Evolutionary conservation across 2,113 vertebrate genomes (phyloP).

Genomic region (Pseudois nayaur): DNA sequence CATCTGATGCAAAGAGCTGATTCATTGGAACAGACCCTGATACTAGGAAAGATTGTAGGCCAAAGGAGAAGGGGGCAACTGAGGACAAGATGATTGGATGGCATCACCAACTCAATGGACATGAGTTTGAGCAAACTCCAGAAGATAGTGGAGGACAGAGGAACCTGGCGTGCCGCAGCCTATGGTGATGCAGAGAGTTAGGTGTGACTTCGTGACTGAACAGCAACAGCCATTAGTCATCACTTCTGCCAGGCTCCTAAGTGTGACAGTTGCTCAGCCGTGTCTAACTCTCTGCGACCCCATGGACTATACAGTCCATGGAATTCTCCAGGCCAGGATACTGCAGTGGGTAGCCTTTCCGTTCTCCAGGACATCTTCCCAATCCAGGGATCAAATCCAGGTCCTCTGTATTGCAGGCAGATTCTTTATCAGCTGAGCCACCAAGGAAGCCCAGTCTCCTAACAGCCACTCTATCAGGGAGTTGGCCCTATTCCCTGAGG

Average conservation of each 20-base stretch:
- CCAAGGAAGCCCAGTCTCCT: background rate
- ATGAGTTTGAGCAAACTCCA: background rate
- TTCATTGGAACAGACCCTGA: background rate
- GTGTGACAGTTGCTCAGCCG: background rate
- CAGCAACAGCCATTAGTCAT: background rate
- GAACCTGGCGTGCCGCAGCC: accelerated
- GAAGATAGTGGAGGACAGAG: background rate
- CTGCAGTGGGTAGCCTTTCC: background rate
- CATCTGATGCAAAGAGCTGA: background rate
- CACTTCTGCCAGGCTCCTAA: background rate
- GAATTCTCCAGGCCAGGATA: background rate
- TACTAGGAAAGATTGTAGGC: background rate
- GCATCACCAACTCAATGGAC: background rate
- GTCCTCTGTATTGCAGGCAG: background rate
- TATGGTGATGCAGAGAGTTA: background rate
- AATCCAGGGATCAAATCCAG: background rate
- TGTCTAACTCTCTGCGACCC: background rate
- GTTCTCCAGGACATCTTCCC: background rate
- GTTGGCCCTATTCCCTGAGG: background rate
- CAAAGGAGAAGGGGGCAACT: background rate
- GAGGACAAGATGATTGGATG: background rate
- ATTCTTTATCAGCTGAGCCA: background rate
- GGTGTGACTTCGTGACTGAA: background rate
- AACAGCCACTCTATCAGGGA: background rate
- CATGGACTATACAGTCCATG: background rate